A percentile compares a stretch with the other conserved stretches of the same genome.
Evolutionary conservation across 2,797 vertebrate species (phyloP).

Genomic region (Anguilla megastoma): DNA sequence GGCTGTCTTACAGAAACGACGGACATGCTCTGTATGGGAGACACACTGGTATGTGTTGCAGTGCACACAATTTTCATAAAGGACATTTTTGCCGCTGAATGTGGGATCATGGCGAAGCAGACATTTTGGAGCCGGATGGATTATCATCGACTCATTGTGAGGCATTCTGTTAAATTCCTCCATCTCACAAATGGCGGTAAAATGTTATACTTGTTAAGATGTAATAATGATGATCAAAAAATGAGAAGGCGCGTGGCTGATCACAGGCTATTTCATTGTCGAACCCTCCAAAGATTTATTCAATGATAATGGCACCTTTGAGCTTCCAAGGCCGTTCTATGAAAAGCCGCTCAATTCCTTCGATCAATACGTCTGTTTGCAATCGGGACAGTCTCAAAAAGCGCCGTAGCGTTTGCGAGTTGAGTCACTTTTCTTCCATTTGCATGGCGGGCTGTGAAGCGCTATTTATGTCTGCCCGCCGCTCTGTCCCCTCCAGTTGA

Average conservation of each 20-base stretch:
- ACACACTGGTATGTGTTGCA: constrained; percentile 50
- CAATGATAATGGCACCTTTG: constrained; percentile 1
- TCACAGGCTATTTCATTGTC: not conserved
- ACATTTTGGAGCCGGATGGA: not conserved
- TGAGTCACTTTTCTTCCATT: not conserved
- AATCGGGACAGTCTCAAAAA: not conserved
- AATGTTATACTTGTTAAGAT: not conserved
- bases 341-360: not conserved
- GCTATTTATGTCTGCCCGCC: constrained; percentile 36
- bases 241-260: not conserved
- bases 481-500: constrained; percentile 44
- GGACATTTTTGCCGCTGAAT: constrained; percentile 28
- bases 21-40: not conserved
- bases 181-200: not conserved
- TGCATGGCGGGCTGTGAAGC: not conserved
- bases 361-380: not conserved
- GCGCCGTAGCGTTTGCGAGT: not conserved
- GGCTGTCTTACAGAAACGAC: not conserved
- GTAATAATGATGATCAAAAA: not conserved
- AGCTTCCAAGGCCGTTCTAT: not conserved
- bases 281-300: not conserved
- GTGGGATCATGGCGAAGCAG: not conserved
- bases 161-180: not conserved
- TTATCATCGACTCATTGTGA: not conserved
- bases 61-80: constrained; percentile 53